Conservation (phyloP, 2,113 vertebrate genomes). For the Ophiodon elongatus region DNA sequence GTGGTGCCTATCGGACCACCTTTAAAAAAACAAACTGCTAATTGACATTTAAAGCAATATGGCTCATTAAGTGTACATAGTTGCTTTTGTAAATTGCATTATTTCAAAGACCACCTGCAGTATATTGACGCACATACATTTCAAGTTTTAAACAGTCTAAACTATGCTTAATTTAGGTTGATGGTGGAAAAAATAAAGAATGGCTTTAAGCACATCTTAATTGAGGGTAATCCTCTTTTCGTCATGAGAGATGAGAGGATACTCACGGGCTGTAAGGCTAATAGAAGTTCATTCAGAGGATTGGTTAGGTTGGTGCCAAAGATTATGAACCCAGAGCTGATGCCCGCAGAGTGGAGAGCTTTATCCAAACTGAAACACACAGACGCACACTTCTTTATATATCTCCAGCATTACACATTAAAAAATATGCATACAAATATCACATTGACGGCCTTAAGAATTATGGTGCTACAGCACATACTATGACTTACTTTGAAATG, state of each 20-base stretch:
- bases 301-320: conserved; percentile 97
- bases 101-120: conserved; percentile 10
- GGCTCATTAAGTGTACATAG: not conserved
- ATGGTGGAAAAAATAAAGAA: conserved; percentile 52
- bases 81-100: not conserved
- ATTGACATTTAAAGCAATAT: conserved; percentile 4
- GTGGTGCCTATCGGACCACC: not conserved
- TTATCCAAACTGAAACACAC: conserved; percentile 81
- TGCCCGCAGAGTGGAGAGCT: conserved; percentile 96
- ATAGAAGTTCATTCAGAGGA: conserved; percentile 95
- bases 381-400: not conserved
- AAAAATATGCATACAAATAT: not conserved
- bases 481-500: conserved; percentile 95
- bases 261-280: conserved; percentile 95
- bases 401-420: not conserved
- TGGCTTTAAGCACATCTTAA: conserved; percentile 57
- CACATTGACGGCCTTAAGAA: not conserved
- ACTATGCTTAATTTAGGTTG: conserved; percentile 35
- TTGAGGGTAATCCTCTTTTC: conserved; percentile 53
- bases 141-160: conserved; percentile 21
- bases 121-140: not conserved
- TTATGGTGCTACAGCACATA: not conserved
- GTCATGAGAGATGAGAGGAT: conserved; percentile 43
- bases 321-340: conserved; percentile 94
- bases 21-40: not conserved